These are phyloP conservation scores for Platorchestia sp. DNA, from an alignment of 1,140 invertebrate genomes.

Conservation along the genomic window DNA sequence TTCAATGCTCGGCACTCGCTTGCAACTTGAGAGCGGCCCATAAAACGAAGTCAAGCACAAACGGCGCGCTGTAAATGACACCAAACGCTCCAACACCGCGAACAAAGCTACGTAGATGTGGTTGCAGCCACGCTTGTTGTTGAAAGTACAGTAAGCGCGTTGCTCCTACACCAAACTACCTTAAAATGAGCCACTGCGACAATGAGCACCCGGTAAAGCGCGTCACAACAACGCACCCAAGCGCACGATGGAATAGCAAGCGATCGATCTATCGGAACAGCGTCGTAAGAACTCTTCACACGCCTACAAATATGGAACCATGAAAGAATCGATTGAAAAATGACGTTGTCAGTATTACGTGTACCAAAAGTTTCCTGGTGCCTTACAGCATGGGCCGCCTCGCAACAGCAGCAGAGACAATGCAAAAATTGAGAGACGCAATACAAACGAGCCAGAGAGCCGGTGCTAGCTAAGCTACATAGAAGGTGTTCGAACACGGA, in stretches of 20 bases:
- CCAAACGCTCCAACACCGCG: background rate
- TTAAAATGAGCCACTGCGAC: background rate
- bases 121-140: background rate
- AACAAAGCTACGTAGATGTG: background rate
- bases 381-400: background rate
- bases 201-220: too few relatives aligned
- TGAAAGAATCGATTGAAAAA: background rate
- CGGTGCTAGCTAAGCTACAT: background rate
- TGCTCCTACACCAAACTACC: background rate
- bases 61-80: background rate
- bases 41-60: background rate
- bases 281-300: background rate
- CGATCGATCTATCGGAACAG: background rate
- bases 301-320: background rate
- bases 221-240: too few relatives aligned
- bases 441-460: background rate
- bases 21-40: background rate
- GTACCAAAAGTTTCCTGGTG: background rate
- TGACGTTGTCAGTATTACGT: background rate
- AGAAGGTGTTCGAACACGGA: background rate
- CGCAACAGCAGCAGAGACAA: background rate
- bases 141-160: background rate
- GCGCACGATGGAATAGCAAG: too few relatives aligned
- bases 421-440: background rate
- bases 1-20: too few relatives aligned